Conservation (phyloP, 2,888 invertebrate genomes). For the Hylaea fasciaria region DNA sequence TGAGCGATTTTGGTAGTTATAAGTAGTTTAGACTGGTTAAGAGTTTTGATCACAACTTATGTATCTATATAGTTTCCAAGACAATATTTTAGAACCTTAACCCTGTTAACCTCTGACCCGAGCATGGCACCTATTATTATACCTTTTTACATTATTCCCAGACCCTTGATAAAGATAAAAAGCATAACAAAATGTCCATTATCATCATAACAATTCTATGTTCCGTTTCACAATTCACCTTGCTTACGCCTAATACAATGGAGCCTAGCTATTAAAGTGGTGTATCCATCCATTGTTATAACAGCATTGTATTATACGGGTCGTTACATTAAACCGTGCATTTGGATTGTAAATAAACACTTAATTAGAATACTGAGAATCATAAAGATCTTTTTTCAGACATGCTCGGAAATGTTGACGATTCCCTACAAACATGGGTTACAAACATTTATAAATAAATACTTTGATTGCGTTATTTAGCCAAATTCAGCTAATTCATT, state of each 20-base stretch:
- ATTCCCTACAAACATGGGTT: no score
- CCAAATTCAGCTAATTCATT: no score
- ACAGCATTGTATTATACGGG: conserved; percentile 51
- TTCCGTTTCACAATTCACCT: conserved; percentile 67
- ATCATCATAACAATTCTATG: conserved; percentile 52
- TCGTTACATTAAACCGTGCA: conserved; percentile 48
- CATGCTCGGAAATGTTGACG: no score
- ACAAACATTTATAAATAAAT: no score
- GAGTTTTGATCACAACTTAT: no score
- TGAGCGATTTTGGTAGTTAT: no score
- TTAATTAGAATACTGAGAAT: conserved; percentile 20
- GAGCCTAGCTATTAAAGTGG: conserved; percentile 43
- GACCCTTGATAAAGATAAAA: conserved; percentile 61
- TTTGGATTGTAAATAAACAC: conserved; percentile 41
- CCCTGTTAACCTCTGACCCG: conserved; percentile 23
- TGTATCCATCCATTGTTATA: conserved; percentile 49
- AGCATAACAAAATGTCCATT: conserved; percentile 59
- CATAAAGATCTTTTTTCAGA: background rate
- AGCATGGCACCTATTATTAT: conserved; percentile 30
- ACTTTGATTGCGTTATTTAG: no score
- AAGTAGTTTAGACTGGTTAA: no score
- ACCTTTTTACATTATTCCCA: conserved; percentile 34
- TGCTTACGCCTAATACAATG: conserved; percentile 60
- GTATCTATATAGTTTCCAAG: no score
- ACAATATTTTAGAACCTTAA: conserved; percentile 10